Conservation (phyloP, 2,888 invertebrate genomes). For the Syrista parreyssii region DNA sequence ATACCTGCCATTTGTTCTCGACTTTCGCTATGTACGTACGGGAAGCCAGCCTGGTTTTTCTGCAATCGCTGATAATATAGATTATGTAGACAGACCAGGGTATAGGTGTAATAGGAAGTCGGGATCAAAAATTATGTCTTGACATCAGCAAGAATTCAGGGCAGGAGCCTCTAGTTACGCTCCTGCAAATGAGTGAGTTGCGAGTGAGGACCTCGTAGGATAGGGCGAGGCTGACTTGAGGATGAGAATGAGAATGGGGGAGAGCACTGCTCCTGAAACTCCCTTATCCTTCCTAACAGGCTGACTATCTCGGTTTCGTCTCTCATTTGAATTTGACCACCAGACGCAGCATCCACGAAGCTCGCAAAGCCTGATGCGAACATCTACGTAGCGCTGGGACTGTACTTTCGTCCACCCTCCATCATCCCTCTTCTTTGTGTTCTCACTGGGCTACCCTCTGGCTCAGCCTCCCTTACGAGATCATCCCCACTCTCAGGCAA, state of each 20-base stretch:
- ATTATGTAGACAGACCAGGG: background rate
- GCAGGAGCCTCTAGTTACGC: slow-evolving; percentile 1
- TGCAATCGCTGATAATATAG: background rate
- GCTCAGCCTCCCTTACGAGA: background rate
- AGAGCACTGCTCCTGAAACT: slow-evolving; percentile 27
- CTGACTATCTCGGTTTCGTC: slow-evolving; percentile 18
- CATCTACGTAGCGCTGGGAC: background rate
- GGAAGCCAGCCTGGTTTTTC: background rate
- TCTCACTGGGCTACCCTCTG: background rate
- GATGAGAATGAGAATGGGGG: slow-evolving; percentile 5
- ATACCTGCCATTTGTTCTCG: background rate
- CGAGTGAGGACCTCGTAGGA: slow-evolving; percentile 9
- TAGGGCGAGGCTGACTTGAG: slow-evolving; percentile 5
- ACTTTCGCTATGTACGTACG: background rate
- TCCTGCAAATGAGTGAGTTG: slow-evolving; percentile 14
- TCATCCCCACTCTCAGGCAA: background rate
- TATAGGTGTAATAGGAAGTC: background rate
- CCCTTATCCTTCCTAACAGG: slow-evolving; percentile 26
- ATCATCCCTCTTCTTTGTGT: slow-evolving; percentile 2
- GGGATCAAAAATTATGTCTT: background rate
- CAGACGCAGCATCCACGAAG: slow-evolving; percentile 22
- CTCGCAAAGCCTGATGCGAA: slow-evolving; percentile 29
- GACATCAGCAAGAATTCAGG: background rate
- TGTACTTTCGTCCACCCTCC: slow-evolving; percentile 22
- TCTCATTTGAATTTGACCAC: slow-evolving; percentile 41